These are phyloP conservation scores for Camelus dromedarius DNA, from an alignment of 2,113 vertebrate species.

Conservation along the genomic window DNA sequence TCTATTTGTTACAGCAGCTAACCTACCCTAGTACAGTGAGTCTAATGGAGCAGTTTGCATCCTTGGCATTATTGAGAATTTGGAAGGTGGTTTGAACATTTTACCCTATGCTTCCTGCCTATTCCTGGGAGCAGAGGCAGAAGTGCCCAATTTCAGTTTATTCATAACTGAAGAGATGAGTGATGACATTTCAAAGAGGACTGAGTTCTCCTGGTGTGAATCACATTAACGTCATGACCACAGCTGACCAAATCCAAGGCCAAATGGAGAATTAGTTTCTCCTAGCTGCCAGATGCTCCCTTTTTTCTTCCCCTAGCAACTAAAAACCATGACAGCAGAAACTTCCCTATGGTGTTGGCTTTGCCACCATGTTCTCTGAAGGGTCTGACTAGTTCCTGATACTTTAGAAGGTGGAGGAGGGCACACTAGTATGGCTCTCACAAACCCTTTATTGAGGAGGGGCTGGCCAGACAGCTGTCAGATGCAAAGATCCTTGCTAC, in stretches of 20 bases:
- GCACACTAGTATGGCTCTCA: neutral
- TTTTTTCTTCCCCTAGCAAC: neutral
- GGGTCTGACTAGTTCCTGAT: neutral
- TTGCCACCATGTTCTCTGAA: neutral
- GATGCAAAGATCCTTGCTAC: conserved; percentile 65
- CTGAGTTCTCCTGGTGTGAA: neutral
- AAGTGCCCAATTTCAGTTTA: neutral
- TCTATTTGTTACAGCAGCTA: neutral
- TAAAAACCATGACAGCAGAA: neutral
- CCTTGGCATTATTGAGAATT: neutral
- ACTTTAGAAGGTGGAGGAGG: neutral
- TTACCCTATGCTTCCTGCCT: neutral
- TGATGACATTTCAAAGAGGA: neutral
- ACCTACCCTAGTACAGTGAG: neutral
- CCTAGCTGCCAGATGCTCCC: neutral
- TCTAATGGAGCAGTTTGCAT: neutral
- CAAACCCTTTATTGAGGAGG: neutral
- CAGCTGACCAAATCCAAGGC: neutral
- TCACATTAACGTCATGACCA: neutral
- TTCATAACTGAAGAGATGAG: neutral
- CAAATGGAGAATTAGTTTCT: neutral
- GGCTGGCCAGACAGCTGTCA: conserved; percentile 73
- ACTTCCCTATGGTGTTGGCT: neutral
- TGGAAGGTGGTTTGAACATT: neutral
- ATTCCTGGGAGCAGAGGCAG: neutral